phyloP scores from a whole-genome alignment of 2,113 vertebrate species.

The Prionailurus viverrinus region DNA sequence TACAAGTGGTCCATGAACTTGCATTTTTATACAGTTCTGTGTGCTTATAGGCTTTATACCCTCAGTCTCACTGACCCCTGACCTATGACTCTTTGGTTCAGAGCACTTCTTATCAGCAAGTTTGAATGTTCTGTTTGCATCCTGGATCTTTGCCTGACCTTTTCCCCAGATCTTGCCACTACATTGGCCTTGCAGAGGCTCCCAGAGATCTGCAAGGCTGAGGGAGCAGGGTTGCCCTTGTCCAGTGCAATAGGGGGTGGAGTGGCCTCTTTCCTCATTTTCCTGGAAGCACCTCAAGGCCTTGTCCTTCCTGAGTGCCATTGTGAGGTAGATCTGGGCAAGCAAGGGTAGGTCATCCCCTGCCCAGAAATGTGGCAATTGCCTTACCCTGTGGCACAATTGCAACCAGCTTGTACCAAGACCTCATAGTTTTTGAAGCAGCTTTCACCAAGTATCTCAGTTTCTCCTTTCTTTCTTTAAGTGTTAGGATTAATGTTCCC shows the following conservation, averaged over 20 bases:
- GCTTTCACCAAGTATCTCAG: neutral
- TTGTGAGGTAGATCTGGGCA: neutral
- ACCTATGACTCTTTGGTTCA: neutral
- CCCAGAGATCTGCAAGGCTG: neutral
- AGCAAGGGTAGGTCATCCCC: neutral
- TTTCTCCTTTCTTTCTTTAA: constrained; percentile 18
- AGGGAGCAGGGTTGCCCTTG: neutral
- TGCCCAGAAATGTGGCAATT: constrained; percentile 3
- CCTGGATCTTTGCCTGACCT: constrained; percentile 44
- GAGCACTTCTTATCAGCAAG: neutral
- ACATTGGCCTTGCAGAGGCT: neutral
- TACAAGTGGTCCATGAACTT: neutral
- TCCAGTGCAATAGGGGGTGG: neutral
- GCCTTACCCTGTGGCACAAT: neutral
- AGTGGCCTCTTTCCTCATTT: constrained; percentile 26
- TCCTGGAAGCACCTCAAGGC: constrained; percentile 46
- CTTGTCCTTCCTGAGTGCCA: constrained; percentile 35
- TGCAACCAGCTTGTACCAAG: neutral
- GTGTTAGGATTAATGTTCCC: neutral
- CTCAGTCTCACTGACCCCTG: neutral
- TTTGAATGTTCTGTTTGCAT: constrained; percentile 35
- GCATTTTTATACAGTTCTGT: neutral
- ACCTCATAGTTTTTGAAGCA: neutral
- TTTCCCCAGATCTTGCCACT: neutral
- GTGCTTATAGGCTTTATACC: neutral